Evolutionary conservation across 37 sponge, comb jelly and placozoan genomes (phyloP), one percentile per base, ranked within the genome.

Genomic region (Mnemiopsis leidyi): DNA sequence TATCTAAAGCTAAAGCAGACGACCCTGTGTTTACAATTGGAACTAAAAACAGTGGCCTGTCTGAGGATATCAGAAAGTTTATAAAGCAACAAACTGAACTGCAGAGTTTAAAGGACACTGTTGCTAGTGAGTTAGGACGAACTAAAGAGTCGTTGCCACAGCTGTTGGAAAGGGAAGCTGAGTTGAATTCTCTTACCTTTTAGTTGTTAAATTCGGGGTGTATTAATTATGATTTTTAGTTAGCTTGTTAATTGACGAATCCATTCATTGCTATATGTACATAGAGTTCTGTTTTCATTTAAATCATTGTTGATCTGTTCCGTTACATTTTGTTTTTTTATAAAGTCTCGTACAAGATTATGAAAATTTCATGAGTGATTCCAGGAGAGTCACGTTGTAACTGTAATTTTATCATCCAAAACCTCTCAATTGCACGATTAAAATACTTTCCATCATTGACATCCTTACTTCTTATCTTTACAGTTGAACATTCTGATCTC

Each of bases 41-140:
- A 38, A 23, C 90, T 20, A 85, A 85, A 25, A 40, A 38, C 61
- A 38, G 26, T 2, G 29, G 40, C 26, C 48, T 85, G 39, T 85
- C 90, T 28, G 90, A 40, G 13, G 90, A 85, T n/a, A 23, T 85
- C 21, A 13, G 61, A 37, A 85, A 28, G 23, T 85, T 40, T 33
- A 85, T 85, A 13, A 85, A 85, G 23, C 90, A 85, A 61, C 90
- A 85, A 39, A 85, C 61, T 39, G 90, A 85, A 85, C 90, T 85
- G 7, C 36, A 85, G 61, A 39, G 39, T 0, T 85, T 85, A 29
- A 40, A 39, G 35, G 36, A 39, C 16, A 37, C 3, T 40, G 26
- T 85, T 23, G 23, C 36, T 0, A 31, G 36, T 16, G 79, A 77
- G 32, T 32, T 77, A 0, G 36, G 32, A 31, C 34, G 32, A 18